phyloP scores from a whole-genome alignment of 2,113 vertebrate species.

The Pangasianodon gigas region DNA sequence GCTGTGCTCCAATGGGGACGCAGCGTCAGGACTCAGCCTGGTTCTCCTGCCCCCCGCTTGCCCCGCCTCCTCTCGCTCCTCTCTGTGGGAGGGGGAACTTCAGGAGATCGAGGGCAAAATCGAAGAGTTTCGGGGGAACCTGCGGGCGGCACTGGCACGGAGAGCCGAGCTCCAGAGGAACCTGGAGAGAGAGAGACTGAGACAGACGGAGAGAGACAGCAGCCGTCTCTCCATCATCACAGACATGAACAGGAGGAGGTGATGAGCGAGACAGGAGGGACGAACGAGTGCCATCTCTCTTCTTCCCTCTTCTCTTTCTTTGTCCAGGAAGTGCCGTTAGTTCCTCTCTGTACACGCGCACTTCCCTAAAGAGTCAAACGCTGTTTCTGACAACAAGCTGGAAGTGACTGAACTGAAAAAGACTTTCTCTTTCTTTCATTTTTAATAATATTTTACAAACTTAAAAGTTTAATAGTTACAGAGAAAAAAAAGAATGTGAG shows the following conservation, averaged over 20 bases:
- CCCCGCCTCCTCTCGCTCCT: constrained; percentile 56
- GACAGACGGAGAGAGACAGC: constrained; percentile 63
- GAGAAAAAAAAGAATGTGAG: background rate
- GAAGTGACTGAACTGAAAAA: background rate
- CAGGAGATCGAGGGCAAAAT: constrained; percentile 82
- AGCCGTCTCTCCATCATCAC: constrained; percentile 17
- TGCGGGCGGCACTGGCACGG: constrained; percentile 77
- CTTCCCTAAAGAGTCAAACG: background rate
- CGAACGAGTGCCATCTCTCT: background rate
- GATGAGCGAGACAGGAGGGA: constrained; percentile 36
- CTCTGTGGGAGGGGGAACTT: constrained; percentile 76
- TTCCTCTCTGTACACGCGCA: background rate
- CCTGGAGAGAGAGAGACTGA: constrained; percentile 67
- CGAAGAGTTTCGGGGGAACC: constrained; percentile 73
- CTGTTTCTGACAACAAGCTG: background rate
- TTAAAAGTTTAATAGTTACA: background rate
- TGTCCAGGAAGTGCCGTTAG: background rate
- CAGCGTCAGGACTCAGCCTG: constrained; percentile 53
- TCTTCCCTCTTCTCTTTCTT: background rate
- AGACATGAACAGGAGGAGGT: constrained; percentile 57
- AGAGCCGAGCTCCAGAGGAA: constrained; percentile 80
- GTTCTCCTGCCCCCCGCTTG: constrained; percentile 66
- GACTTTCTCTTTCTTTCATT: background rate
- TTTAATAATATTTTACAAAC: background rate
- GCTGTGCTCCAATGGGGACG: constrained; percentile 28